A percentile compares a stretch with the other conserved stretches of the same genome.
Conservation (phyloP, 1,140 invertebrate genomes). For the Tribolium castaneum region DNA sequence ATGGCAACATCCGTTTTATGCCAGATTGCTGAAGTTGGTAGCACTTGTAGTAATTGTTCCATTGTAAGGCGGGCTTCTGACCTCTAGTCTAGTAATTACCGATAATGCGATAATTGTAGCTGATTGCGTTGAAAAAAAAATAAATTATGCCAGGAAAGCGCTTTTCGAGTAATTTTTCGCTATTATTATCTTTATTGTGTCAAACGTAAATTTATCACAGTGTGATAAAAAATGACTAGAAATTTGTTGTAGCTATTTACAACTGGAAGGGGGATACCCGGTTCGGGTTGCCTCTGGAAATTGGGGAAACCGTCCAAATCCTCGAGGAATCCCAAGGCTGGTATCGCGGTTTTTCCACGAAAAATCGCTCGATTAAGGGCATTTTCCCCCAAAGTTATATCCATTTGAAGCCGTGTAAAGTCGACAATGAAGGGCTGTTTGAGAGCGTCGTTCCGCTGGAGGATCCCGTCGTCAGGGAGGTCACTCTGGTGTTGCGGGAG, state of each 20-base stretch:
- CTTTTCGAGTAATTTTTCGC: too few relatives aligned
- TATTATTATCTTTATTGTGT: too few relatives aligned
- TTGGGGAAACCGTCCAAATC: conserved; percentile 92
- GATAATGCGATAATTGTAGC: too few relatives aligned
- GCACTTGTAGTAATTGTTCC: too few relatives aligned
- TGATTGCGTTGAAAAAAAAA: too few relatives aligned
- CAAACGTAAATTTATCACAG: too few relatives aligned
- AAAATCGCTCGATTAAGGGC: conserved; percentile 84
- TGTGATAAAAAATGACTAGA: background rate
- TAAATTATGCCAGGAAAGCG: too few relatives aligned
- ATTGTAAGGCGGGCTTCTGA: too few relatives aligned
- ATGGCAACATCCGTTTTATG: too few relatives aligned
- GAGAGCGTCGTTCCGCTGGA: conserved; percentile 80
- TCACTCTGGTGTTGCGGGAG: conserved; percentile 91
- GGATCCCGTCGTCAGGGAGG: conserved; percentile 89
- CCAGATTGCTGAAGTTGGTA: too few relatives aligned
- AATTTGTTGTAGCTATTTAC: conserved; percentile 81
- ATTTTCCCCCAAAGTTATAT: conserved; percentile 87
- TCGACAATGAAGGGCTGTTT: conserved; percentile 78
- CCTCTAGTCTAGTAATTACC: too few relatives aligned
- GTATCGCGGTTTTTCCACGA: conserved; percentile 86
- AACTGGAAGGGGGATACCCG: conserved; percentile 88
- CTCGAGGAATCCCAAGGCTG: conserved; percentile 90
- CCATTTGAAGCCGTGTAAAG: conserved; percentile 80
- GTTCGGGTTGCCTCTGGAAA: conserved; percentile 84